These are phyloP conservation scores for Bruchidius siliquastri DNA, from an alignment of 2,888 invertebrate genomes.

Conservation along the genomic window DNA sequence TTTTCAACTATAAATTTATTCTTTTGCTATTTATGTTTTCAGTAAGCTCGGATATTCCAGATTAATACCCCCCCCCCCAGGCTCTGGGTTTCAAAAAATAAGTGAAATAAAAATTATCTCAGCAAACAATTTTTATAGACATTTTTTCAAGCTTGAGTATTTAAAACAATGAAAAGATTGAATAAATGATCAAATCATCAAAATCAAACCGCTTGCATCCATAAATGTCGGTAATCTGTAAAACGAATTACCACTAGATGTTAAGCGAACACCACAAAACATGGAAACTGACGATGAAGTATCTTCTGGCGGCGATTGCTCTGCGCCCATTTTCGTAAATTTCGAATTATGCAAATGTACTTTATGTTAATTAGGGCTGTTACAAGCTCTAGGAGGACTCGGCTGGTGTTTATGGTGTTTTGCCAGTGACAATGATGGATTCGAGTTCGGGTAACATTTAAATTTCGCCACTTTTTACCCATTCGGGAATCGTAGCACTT, in stretches of 20 bases:
- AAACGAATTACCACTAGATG: not conserved
- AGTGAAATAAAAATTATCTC: too few species aligned
- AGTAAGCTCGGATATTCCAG: too few species aligned
- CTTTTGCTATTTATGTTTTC: too few species aligned
- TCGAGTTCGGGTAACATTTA: slow-evolving; percentile 31
- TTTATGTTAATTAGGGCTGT: slow-evolving; percentile 40
- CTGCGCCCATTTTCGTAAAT: slow-evolving; percentile 24
- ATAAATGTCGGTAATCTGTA: not conserved
- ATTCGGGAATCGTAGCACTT: slow-evolving; percentile 21
- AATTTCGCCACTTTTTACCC: slow-evolving; percentile 35
- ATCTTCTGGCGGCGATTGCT: not conserved
- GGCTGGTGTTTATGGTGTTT: slow-evolving; percentile 26
- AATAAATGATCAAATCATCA: too few species aligned
- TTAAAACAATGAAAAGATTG: too few species aligned
- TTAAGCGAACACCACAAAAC: not conserved
- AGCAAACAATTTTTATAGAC: too few species aligned
- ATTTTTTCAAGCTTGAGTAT: too few species aligned
- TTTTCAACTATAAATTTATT: too few species aligned
- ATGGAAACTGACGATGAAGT: not conserved
- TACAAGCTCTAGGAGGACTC: slow-evolving; percentile 38
- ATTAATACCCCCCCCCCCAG: too few species aligned
- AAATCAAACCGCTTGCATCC: too few species aligned
- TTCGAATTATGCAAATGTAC: slow-evolving; percentile 37
- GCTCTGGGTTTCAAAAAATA: too few species aligned
- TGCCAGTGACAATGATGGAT: slow-evolving; percentile 36